phyloP scores from a whole-genome alignment of 2,797 vertebrate species.

The Rhinogobio ventralis region DNA sequence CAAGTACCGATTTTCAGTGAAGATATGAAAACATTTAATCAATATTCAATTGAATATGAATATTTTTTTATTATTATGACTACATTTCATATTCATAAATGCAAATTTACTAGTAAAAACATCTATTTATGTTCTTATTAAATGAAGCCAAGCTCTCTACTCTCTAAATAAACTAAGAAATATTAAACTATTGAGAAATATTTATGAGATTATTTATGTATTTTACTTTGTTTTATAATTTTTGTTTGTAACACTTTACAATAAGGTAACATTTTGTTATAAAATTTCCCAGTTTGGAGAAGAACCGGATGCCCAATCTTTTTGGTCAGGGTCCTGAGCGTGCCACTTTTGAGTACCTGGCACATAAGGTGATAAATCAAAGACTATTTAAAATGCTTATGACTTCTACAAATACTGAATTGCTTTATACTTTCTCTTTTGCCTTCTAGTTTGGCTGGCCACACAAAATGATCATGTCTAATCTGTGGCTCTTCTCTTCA shows the following conservation, averaged over 20 bases:
- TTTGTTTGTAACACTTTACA: too few relatives aligned
- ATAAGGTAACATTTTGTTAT: background rate
- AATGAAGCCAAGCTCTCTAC: background rate
- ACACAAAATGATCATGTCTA: constrained; percentile 85
- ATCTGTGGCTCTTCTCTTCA: constrained; percentile 93
- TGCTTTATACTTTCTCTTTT: constrained; percentile 48
- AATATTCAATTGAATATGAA: too few relatives aligned
- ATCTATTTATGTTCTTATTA: background rate
- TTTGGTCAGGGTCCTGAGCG: constrained; percentile 86
- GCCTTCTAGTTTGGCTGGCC: constrained; percentile 85
- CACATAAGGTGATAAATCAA: constrained; percentile 82
- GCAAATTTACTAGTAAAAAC: background rate
- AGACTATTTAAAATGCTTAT: background rate
- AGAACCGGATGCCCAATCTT: constrained; percentile 86
- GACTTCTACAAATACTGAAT: background rate
- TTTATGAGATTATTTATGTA: background rate
- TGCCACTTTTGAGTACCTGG: constrained; percentile 84
- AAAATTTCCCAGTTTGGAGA: constrained; percentile 82
- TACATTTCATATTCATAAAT: background rate
- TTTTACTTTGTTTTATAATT: background rate
- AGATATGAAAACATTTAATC: too few relatives aligned
- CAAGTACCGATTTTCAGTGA: background rate
- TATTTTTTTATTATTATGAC: background rate
- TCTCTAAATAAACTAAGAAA: background rate
- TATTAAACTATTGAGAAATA: background rate